Evolutionary conservation across 2,797 vertebrate genomes (phyloP).

Genomic region (Xerus rutilus): DNA sequence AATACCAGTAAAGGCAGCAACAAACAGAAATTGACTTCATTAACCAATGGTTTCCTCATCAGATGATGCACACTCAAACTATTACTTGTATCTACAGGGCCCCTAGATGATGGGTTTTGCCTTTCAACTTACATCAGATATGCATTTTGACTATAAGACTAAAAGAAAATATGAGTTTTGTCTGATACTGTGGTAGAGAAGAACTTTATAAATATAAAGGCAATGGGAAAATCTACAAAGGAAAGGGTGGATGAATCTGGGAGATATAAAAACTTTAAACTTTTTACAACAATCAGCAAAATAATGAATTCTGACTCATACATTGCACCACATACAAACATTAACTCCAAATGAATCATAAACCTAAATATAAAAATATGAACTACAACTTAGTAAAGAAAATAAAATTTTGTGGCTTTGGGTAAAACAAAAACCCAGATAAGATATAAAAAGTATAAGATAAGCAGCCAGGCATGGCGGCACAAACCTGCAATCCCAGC

Average conservation of each 20-base stretch:
- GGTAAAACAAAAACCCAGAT: neutral
- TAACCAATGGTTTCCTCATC: neutral
- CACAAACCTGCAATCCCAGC: neutral
- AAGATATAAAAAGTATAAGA: neutral
- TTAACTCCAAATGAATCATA: conserved; percentile 16
- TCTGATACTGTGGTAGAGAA: neutral
- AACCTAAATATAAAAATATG: conserved; percentile 36
- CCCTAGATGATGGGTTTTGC: neutral
- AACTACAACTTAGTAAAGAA: conserved; percentile 44
- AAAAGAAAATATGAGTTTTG: conserved; percentile 40
- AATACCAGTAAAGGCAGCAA: neutral
- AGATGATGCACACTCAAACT: neutral
- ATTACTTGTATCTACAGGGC: neutral
- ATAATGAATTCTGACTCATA: neutral
- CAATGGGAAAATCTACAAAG: neutral
- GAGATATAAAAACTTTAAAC: conserved; percentile 19
- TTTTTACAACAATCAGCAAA: conserved; percentile 1
- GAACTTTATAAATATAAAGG: neutral
- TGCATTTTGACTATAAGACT: conserved; percentile 34
- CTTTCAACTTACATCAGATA: neutral
- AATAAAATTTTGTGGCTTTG: conserved; percentile 6
- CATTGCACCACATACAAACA: neutral
- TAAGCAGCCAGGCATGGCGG: neutral
- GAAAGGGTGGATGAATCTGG: neutral
- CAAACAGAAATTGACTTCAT: neutral